Conservation (phyloP, 2,113 vertebrate genomes). For the Scomber japonicus region DNA sequence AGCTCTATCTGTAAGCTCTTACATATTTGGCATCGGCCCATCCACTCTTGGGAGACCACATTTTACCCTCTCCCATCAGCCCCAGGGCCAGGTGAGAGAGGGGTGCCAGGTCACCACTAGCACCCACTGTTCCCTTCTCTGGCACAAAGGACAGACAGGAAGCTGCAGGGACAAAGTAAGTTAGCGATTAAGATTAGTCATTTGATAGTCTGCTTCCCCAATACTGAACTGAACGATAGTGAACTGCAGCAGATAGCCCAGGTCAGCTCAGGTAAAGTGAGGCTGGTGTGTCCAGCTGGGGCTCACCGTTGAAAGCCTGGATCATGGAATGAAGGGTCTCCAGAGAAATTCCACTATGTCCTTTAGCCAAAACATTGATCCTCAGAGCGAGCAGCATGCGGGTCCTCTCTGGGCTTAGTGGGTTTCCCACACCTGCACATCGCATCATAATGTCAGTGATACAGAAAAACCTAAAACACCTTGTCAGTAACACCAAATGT, state of each 20-base stretch:
- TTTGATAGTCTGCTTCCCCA: not conserved
- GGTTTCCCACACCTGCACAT: constrained; percentile 93
- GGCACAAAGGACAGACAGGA: constrained; percentile 97
- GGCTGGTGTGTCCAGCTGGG: not conserved
- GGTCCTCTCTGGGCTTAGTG: constrained; percentile 93
- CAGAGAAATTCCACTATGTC: constrained; percentile 95
- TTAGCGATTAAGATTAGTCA: constrained; percentile 1
- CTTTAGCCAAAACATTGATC: constrained; percentile 98
- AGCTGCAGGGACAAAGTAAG: constrained; percentile 77
- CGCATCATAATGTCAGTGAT: constrained; percentile 28
- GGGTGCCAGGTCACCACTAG: constrained; percentile 97
- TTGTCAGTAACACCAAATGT: too few species aligned
- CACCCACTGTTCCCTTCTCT: constrained; percentile 97
- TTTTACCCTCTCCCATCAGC: constrained; percentile 97
- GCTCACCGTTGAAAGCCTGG: constrained; percentile 93
- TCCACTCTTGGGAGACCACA: constrained; percentile 99
- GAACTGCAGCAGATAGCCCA: not conserved
- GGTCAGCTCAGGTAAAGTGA: constrained; percentile 8
- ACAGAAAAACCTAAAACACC: not conserved
- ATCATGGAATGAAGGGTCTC: constrained; percentile 94
- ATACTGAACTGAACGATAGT: not conserved
- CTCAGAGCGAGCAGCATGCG: constrained; percentile 97
- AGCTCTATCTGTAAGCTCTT: constrained; percentile 70
- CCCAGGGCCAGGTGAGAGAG: constrained; percentile 97
- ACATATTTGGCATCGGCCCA: constrained; percentile 99